Conservation (phyloP, 1,140 invertebrate species). For the Amyelois transitella region DNA sequence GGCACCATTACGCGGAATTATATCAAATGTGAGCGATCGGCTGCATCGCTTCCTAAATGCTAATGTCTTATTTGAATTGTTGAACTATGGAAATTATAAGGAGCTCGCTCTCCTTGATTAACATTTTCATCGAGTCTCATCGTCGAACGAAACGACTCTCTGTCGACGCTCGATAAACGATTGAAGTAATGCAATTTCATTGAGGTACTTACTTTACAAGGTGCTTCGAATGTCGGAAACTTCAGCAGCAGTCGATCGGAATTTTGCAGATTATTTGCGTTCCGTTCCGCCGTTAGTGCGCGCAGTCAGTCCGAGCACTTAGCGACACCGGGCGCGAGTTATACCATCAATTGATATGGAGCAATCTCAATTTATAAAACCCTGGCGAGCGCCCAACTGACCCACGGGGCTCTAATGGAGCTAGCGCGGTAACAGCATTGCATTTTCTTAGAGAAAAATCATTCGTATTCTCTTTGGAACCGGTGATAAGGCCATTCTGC, state of each 20-base stretch:
- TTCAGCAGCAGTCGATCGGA: too few species aligned
- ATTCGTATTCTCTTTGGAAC: conserved; percentile 11
- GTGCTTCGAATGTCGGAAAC: too few species aligned
- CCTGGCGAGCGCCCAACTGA: conserved; percentile 14
- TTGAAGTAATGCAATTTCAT: neutral
- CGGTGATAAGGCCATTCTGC: conserved; percentile 3
- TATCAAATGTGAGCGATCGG: neutral
- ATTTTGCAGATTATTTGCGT: neutral
- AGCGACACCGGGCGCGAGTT: neutral
- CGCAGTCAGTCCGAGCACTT: neutral
- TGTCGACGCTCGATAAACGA: neutral
- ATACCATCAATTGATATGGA: conserved; percentile 2
- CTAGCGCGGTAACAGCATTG: conserved; percentile 4
- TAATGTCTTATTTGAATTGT: conserved; percentile 5
- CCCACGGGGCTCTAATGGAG: neutral
- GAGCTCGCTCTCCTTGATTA: neutral
- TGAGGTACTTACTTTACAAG: neutral
- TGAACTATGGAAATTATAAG: conserved; percentile 4
- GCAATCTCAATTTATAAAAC: conserved; percentile 9
- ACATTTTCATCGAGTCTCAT: conserved; percentile 3
- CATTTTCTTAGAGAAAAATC: neutral
- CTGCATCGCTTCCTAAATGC: neutral
- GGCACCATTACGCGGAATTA: neutral
- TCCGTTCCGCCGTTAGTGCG: neutral
- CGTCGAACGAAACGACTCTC: neutral